A percentile compares a stretch with the other conserved stretches of the same genome.
phyloP scores from a whole-genome alignment of 2,888 invertebrate species.

The Callyntrura sp. region DNA sequence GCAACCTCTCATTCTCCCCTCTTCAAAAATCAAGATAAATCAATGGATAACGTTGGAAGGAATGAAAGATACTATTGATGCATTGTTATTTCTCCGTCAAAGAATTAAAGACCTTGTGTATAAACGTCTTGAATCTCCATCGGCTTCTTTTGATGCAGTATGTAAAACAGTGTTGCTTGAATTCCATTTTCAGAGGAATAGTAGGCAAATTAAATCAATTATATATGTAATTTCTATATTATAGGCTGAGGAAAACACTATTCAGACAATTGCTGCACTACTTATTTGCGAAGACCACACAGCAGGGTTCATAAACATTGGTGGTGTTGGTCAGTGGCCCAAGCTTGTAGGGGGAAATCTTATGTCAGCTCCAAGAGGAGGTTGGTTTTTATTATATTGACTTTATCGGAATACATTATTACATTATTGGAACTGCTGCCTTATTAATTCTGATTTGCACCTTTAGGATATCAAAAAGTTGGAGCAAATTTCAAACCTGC shows the following conservation, averaged over 20 bases:
- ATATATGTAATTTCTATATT: too few species aligned
- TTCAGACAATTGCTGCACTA: conserved; percentile 65
- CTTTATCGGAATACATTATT: not conserved
- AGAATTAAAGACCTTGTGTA: conserved; percentile 56
- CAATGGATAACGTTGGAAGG: conserved; percentile 63
- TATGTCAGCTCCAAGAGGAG: conserved; percentile 74
- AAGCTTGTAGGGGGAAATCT: conserved; percentile 80
- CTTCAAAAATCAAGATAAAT: conserved; percentile 51
- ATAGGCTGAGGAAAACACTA: conserved; percentile 65
- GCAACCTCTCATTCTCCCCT: not conserved
- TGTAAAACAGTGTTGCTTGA: too few species aligned
- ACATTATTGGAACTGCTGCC: too few species aligned
- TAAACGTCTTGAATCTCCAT: conserved; percentile 56
- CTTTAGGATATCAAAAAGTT: too few species aligned
- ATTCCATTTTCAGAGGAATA: too few species aligned
- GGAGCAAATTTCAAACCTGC: too few species aligned
- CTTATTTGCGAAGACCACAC: conserved; percentile 66
- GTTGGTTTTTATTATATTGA: conserved; percentile 31
- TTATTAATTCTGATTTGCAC: too few species aligned
- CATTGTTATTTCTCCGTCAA: conserved; percentile 32
- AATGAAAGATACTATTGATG: conserved; percentile 27
- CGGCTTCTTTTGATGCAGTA: conserved; percentile 3
- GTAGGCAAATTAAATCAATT: too few species aligned
- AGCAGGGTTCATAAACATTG: conserved; percentile 68
- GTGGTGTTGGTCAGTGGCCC: conserved; percentile 80